Base-by-base conservation (phyloP, 2,113 vertebrate genomes). In the Dromaius novaehollandiae region DNA sequence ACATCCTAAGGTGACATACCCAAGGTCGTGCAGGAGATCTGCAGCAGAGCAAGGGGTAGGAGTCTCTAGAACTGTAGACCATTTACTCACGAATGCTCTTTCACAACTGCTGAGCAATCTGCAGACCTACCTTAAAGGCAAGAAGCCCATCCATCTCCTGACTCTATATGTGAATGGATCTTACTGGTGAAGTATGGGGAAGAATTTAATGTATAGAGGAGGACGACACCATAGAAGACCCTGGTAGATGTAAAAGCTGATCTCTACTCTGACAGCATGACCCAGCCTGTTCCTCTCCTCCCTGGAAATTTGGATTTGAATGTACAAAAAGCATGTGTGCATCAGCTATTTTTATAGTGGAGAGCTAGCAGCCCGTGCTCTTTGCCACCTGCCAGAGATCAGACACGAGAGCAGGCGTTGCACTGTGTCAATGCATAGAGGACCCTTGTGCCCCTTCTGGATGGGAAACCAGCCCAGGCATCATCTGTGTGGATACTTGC, bases 381-480 rank as follows among this genome's bases (percentile, higher is more conserved):
- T 92, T 76, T 87, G 86, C 77, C 86, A 88, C 79, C 95, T 92
- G 82, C 28, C 74, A 76, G 68, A 50, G 68, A 61, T 46, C 79
- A 73, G 86, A 56, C 51, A 79, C 2, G 1, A 82, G 24, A 46
- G 46, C 64, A 14, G 60, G 7, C 0, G 0, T 3, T 56, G 53
- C 21, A n/a, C 60, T 76, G 19, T 2, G 6, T 65, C 80, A 63
- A 3, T 1, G 1, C 3, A 7, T 1, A 15, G 32, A n/a, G 28
- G 68, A 80, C 68, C 77, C 60, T 1, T 0, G 26, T 84, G 60
- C 38, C 69, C 75, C 26, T 84, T 74, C 93, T 81, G 78, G 74
- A 3, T 24, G 30, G 26, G 13, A 34, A 88, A 13, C 25, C 74
- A 71, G 50, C 73, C 60, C 10, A 32, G 89, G 61, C 16, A 0